Evolutionary conservation across 2,888 invertebrate genomes (phyloP).

Genomic region (Pteria penguin): DNA sequence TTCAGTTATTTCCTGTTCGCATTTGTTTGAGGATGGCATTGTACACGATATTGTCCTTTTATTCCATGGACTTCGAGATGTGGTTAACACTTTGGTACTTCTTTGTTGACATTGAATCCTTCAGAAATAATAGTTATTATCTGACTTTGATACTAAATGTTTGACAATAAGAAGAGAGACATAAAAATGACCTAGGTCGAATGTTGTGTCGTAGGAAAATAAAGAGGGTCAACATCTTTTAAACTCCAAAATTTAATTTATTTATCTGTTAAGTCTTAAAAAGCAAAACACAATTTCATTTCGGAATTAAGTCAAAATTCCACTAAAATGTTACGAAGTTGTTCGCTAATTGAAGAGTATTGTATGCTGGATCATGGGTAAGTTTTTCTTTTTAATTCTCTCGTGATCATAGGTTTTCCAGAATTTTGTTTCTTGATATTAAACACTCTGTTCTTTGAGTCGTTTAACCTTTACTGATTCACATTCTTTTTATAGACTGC

Average conservation of each 20-base stretch:
- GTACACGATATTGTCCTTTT: no score
- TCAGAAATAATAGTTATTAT: no score
- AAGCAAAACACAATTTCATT: not conserved
- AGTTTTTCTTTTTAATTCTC: conserved; percentile 3
- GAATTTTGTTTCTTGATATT: not conserved
- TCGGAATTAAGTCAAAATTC: conserved; percentile 13
- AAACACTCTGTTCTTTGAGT: not conserved
- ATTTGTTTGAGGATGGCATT: no score
- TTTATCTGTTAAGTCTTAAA: conserved; percentile 1
- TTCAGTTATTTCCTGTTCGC: no score
- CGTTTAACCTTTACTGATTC: not conserved
- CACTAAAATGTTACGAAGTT: conserved; percentile 1
- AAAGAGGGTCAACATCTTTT: not conserved
- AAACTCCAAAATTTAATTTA: no score
- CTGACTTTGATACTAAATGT: conserved; percentile 4
- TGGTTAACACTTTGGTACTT: no score
- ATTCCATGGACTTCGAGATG: no score
- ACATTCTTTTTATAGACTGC: conserved; percentile 5
- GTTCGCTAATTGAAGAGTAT: no score
- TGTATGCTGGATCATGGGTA: not conserved
- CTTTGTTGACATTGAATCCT: no score
- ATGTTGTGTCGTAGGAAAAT: conserved; percentile 18
- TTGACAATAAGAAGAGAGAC: conserved; percentile 15
- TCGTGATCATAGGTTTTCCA: not conserved
- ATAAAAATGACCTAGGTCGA: conserved; percentile 20